These are phyloP conservation scores for Ptychadena robeensis DNA, from an alignment of 2,797 vertebrate genomes.

Conservation along the genomic window DNA sequence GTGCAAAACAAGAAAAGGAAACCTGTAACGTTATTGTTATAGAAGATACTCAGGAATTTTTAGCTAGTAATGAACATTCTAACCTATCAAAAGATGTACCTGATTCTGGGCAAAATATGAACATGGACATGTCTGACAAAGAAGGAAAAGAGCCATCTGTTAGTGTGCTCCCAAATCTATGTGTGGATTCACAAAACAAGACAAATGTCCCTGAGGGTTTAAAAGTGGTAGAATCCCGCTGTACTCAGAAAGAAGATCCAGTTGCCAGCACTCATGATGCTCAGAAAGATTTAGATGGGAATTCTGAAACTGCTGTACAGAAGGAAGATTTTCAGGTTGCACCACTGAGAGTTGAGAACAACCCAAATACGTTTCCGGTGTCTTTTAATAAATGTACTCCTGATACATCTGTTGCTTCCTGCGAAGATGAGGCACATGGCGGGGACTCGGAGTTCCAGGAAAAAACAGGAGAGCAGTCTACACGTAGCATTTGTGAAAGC, in stretches of 20 bases:
- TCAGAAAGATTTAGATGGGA: not conserved
- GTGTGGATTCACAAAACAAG: not conserved
- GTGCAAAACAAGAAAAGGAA: constrained; percentile 7
- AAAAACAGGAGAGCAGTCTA: constrained; percentile 63
- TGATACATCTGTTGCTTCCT: constrained; percentile 31
- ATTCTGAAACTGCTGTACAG: not conserved
- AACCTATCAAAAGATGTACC: constrained; percentile 28
- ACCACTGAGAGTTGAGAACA: not conserved
- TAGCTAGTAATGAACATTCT: not conserved
- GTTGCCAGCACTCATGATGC: not conserved
- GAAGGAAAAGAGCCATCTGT: not conserved
- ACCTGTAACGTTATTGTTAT: not conserved
- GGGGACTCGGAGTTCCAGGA: constrained; percentile 59
- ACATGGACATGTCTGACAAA: constrained; percentile 11
- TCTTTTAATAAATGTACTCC: constrained; percentile 11
- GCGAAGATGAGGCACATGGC: constrained; percentile 46
- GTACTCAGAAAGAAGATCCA: not conserved
- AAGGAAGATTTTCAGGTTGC: not conserved
- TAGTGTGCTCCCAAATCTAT: not conserved
- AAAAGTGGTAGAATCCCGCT: constrained; percentile 39
- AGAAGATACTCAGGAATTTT: constrained; percentile 3
- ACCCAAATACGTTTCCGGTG: not conserved
- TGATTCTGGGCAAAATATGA: constrained; percentile 51
- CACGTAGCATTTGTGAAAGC: constrained; percentile 81
- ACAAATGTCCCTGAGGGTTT: constrained; percentile 22